Evolutionary conservation across 1,140 invertebrate species (phyloP), one percentile per base, ranked within the genome.

Genomic region (Lepidostoma basale): DNA sequence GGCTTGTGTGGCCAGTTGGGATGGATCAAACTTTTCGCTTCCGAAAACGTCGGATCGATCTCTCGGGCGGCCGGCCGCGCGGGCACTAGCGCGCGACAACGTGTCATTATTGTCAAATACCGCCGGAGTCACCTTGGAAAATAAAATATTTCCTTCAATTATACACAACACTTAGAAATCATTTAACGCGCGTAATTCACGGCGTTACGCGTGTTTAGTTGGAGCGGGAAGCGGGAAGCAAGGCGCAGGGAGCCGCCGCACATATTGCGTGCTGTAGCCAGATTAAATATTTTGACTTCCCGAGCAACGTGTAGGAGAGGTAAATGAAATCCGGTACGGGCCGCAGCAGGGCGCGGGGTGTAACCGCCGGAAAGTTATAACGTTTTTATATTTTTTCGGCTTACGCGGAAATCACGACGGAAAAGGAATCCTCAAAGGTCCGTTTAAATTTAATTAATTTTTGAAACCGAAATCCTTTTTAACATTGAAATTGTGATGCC

Each of bases 371-470:
- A 25, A 25, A 62, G 28, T 40, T 49, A 44, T 14, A 64, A 56
- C 39, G 25, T 56, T 56, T 66, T 65, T 66, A 56, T 59, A 59
- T 40, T 56, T 56, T 56, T 64, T 56, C 25, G 26, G 39, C 36
- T 26, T 66, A 8, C 36, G 49, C 36, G 63, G 30, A 56, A 56
- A 66, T 56, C 25, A 56, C 44, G 30, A 16, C 49, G 49, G 39
- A 28, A 28, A 66, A 20, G 14, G 25, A 56, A 30, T 44, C 25
- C 28, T 30, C 47, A 28, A 30, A 36, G 65, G 56, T 26, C 40
- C 54, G 36, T 67, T 67, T 67, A 39, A 28, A 58, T 67, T 67
- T 44, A 58, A 67, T 67, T 59, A 58, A 67, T 67, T 58, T 59
- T 18, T 39, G 56, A 60, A 60, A 59, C 33, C 42, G 16, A 28